Evolutionary conservation across 2,113 vertebrate species (phyloP), one percentile per base, ranked within the genome.

Genomic region (Arizona elegans): DNA sequence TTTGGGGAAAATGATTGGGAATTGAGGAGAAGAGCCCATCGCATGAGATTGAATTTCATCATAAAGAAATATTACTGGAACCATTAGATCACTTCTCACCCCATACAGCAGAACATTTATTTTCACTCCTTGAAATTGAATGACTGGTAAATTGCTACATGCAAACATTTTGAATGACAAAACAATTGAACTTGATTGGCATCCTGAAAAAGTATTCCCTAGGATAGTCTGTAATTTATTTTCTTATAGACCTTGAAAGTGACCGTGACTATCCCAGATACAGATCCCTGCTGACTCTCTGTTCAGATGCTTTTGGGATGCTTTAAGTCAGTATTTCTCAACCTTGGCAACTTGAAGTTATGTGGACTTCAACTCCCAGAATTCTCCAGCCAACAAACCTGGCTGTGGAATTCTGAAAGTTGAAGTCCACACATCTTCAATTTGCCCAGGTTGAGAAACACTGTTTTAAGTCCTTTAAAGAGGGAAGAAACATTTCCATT

Each of bases 401-500:
- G 65, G 62, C 62, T 29, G 62, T 65, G 4, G 29, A 70, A 70
- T 70, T 70, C 12, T n/a, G 5, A 29, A n/a, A 70, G 29, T 13
- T n/a, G 65, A n/a, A 70, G 29, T 6, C 5, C 29, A 70, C 29
- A n/a, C 62, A 70, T n/a, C 65, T 70, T n/a, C 65, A 70, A 6
- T 5, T 70, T n/a, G 62, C 62, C 29, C 13, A 33, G 29, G 13
- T 70, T 70, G 65, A n/a, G 13, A 70, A 70, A 6, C 65, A 33
- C 65, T 85, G 54, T 93, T 92, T 91, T 15, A 87, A 92, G 94
- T 86, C 38, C 65, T 90, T 62, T 9, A 88, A 56, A 15, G 24
- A 91, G 85, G 65, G 58, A 92, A 92, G 65, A 55, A 95, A 95
- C 62, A 89, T 43, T 92, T 92, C 90, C 23, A 87, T 3, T 94